These are phyloP conservation scores for Pheosia gnoma DNA, from an alignment of 2,888 invertebrate genomes.

Conservation along the genomic window DNA sequence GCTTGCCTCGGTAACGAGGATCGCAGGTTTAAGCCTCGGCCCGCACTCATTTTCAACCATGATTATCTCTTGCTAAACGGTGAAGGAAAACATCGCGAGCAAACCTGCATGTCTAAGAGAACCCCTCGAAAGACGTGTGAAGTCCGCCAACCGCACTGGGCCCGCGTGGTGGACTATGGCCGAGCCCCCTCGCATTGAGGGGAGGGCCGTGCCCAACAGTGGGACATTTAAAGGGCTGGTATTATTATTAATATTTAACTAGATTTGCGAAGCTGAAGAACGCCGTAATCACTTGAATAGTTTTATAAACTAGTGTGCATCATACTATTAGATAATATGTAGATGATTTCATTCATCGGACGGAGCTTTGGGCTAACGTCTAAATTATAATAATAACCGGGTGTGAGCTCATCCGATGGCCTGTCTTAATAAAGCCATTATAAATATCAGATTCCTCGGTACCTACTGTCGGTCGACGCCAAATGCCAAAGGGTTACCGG, in stretches of 20 bases:
- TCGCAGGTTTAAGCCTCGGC: too few species aligned
- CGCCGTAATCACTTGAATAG: conserved; percentile 17
- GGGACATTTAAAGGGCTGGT: too few species aligned
- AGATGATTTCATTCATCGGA: conserved; percentile 79
- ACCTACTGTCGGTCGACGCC: conserved; percentile 62
- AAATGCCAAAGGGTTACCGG: conserved; percentile 72
- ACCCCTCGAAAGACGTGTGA: too few species aligned
- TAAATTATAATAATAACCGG: conserved; percentile 84
- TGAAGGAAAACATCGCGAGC: too few species aligned
- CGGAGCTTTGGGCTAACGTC: conserved; percentile 80
- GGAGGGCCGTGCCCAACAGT: too few species aligned
- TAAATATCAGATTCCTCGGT: conserved; percentile 78
- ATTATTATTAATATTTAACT: background rate
- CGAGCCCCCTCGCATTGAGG: too few species aligned
- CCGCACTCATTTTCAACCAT: too few species aligned
- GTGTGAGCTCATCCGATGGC: conserved; percentile 75
- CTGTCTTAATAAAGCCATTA: conserved; percentile 83
- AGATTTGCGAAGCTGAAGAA: conserved; percentile 14
- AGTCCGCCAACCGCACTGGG: too few species aligned
- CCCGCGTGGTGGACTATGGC: too few species aligned
- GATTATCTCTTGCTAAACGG: too few species aligned
- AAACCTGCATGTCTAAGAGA: too few species aligned
- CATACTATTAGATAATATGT: conserved; percentile 34
- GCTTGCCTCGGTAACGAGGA: too few species aligned
- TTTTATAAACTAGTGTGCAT: conserved; percentile 27